Conservation (phyloP, 2,888 invertebrate species). For the Drosophila prolongata region DNA sequence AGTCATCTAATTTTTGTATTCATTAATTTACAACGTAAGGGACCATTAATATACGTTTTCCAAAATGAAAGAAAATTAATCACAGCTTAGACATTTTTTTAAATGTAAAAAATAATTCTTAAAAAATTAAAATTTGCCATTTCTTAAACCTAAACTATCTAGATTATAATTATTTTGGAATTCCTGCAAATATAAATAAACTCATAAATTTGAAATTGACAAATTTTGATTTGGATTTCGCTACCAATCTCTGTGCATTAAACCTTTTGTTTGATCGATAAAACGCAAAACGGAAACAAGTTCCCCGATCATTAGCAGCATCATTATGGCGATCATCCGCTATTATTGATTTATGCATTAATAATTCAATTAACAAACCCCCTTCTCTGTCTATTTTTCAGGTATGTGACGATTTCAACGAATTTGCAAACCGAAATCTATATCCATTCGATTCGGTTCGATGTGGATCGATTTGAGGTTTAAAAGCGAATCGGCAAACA, state of each 20-base stretch:
- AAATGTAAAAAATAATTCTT: neutral
- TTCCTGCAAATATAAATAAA: too few species aligned
- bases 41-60: too few species aligned
- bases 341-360: slow-evolving; percentile 65
- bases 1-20: too few species aligned
- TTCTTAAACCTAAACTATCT: too few species aligned
- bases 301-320: slow-evolving; percentile 13
- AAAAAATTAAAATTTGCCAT: too few species aligned
- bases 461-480: slow-evolving; percentile 9
- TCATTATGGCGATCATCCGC: slow-evolving; percentile 15
- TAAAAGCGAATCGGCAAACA: slow-evolving; percentile 52
- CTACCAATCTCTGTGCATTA: neutral
- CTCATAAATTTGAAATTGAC: slow-evolving; percentile 1
- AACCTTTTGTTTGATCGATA: neutral
- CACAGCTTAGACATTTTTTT: neutral
- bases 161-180: too few species aligned
- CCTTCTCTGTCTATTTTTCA: slow-evolving; percentile 46
- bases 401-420: slow-evolving; percentile 57
- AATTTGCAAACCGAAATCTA: slow-evolving; percentile 19
- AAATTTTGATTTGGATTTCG: slow-evolving; percentile 1
- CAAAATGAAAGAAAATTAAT: too few species aligned
- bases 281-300: slow-evolving; percentile 16
- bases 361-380: slow-evolving; percentile 66
- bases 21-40: too few species aligned
- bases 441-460: slow-evolving; percentile 41